Evolutionary conservation across 2,888 invertebrate genomes (phyloP), one percentile per base, ranked within the genome.

Genomic region (Eledona agricola): DNA sequence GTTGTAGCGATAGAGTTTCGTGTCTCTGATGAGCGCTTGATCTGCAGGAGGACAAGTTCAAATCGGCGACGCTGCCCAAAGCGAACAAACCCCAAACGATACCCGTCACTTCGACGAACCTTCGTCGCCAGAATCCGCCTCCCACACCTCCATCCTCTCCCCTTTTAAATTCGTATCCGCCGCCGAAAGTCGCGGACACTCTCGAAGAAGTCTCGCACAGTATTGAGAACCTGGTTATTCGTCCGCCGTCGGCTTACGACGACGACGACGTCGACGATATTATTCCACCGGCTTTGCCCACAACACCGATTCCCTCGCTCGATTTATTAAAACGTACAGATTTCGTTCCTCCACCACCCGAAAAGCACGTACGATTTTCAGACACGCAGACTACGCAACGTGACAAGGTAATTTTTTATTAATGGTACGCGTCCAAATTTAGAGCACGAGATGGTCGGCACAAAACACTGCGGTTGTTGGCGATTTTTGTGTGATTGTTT

Each of bases 321-420:
- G 22, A 57, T 53, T 23, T 55, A 40, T 15, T 43, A 28, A 19
- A 45, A 51, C 26, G 26, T 12, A 28, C 38, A 20, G 20, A 19
- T 19, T 5, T 19, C n/a, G 20, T 19, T 60, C 59, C 34, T 50
- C 34, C 20, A 63, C n/a, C n/a, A n/a, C 60, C 64, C 59, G 63
- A 62, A 57, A 60, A 54, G 55, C 64, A 65, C 57, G 57, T 55
- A 11, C 57, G 57, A 55, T 58, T 60, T 58, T 29, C 37, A 51
- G 43, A 62, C 57, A n/a, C 6, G 2, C 13, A 34, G 6, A 3
- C 3, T 9, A 2, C 13, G 17, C 32, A 17, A 4, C 3, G n/a
- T n/a, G n/a, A n/a, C n/a, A n/a, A n/a, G 62, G 59, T 60, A 59
- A 60, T 58, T 55, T 26, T 51, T 31, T 47, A 38, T 19, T n/a